Conservation (phyloP, 2,797 vertebrate genomes). For the Pseudochirops cupreus region DNA sequence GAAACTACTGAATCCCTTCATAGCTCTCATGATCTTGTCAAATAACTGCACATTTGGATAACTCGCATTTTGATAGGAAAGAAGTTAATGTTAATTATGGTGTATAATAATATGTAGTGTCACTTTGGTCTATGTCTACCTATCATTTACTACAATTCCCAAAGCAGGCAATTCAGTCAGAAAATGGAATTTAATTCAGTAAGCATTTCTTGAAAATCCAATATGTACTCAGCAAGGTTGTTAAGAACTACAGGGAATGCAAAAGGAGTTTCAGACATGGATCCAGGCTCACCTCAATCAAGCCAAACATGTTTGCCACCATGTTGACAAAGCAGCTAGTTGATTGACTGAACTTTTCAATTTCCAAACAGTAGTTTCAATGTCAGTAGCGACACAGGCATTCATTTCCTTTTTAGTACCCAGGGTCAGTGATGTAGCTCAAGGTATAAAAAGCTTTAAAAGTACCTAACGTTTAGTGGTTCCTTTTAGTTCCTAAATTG, state of each 20-base stretch:
- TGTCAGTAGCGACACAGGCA: neutral
- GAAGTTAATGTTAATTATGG: neutral
- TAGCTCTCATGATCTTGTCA: constrained; percentile 20
- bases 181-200: constrained; percentile 7
- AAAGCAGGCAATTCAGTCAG: constrained; percentile 1
- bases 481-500: neutral
- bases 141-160: neutral
- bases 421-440: neutral
- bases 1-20: neutral
- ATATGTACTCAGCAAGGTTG: neutral
- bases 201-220: neutral
- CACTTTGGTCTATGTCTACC: neutral
- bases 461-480: neutral
- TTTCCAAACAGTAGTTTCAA: neutral
- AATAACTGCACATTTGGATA: neutral
- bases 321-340: neutral
- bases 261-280: neutral
- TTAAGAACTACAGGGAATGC: neutral
- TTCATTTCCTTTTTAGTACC: neutral
- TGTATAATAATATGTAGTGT: neutral
- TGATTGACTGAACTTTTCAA: neutral
- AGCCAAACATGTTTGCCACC: neutral
- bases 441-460: neutral
- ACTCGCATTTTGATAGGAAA: constrained; percentile 9
- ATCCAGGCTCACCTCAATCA: neutral